Base-by-base conservation (phyloP, 2,888 invertebrate genomes). In the Himalopsyche kuldschensis region DNA sequence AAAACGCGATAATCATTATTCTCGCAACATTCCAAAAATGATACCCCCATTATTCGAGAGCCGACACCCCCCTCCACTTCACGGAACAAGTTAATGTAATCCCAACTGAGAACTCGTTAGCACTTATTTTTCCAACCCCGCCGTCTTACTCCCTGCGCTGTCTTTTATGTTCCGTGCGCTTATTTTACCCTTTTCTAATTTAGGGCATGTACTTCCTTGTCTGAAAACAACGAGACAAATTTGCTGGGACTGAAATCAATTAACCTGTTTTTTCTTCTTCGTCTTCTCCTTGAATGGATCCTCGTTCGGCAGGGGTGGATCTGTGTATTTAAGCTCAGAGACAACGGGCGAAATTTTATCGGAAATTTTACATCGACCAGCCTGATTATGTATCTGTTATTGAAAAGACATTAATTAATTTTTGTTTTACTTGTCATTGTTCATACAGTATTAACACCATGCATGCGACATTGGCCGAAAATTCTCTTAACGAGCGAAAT, bases 91-190 rank as follows among this genome's bases (percentile, higher is more conserved):
- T 78, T 78, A 78, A 78, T 78, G 46, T 48, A 78, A 78, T 78
- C 78, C 41, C 78, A 41, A 48, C 48, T 27, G 41, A 30, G 41
- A 27, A 48, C 78, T 78, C 78, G 78, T 78, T 78, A 78, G 78
- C 78, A 78, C 78, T 78, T 78, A 78, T 78, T 78, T 78, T 48
- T 78, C 78, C 20, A 48, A n/a, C 20, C 55, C 5, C 55, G n/a
- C 20, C 20, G n/a, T 55, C 55, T 55, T 55, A 55, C 20, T 55
- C 20, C 6, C 55, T 20, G 5, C 55, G 55, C 20, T 55, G 55
- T 55, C 55, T 20, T 55, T 55, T 24, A 5, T 55, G 20, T 20
- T 55, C 55, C 24, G 20, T 20, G 20, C 55, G 55, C 55, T 55
- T 55, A 55, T 55, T 55, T 55, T 55, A 55, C 55, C 55, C 55